Conservation (phyloP, 2,888 invertebrate species). For the Xanthia togata region DNA sequence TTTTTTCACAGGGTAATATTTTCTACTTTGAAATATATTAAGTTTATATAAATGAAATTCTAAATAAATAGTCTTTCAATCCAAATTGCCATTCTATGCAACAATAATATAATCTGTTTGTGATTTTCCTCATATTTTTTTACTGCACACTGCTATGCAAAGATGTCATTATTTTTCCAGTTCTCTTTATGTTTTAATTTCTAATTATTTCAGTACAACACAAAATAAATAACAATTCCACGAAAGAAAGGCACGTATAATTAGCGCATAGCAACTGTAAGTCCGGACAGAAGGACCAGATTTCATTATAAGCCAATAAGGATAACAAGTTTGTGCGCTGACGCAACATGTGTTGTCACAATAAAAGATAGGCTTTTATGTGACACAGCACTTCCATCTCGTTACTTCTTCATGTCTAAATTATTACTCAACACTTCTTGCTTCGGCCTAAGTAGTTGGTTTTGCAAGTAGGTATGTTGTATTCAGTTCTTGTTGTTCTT, state of each 20-base stretch:
- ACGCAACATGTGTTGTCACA: conserved; percentile 53
- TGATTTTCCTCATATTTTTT: not conserved
- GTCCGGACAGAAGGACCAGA: conserved; percentile 42
- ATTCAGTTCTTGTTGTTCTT: conserved; percentile 17
- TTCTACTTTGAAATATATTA: not conserved
- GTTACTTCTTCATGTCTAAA: conserved; percentile 39
- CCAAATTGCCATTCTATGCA: not conserved
- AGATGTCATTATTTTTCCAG: not conserved
- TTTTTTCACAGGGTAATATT: too few species aligned
- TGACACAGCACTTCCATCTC: conserved; percentile 26
- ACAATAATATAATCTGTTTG: not conserved
- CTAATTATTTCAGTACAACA: not conserved
- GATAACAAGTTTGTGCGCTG: conserved; percentile 52
- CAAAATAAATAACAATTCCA: not conserved
- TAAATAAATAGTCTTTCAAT: not conserved
- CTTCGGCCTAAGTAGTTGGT: conserved; percentile 28
- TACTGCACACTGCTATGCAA: too few species aligned
- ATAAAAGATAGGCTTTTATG: conserved; percentile 51
- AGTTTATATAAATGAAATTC: not conserved
- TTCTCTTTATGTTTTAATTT: too few species aligned
- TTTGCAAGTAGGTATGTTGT: conserved; percentile 5
- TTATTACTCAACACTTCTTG: conserved; percentile 42
- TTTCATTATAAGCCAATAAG: conserved; percentile 53
- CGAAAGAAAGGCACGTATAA: not conserved
- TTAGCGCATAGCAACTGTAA: conserved; percentile 16